Percentiles rank a stretch among this genome's conserved stretches.
phyloP scores from a whole-genome alignment of 1,140 invertebrate genomes.

The Belonocnema kinseyi region DNA sequence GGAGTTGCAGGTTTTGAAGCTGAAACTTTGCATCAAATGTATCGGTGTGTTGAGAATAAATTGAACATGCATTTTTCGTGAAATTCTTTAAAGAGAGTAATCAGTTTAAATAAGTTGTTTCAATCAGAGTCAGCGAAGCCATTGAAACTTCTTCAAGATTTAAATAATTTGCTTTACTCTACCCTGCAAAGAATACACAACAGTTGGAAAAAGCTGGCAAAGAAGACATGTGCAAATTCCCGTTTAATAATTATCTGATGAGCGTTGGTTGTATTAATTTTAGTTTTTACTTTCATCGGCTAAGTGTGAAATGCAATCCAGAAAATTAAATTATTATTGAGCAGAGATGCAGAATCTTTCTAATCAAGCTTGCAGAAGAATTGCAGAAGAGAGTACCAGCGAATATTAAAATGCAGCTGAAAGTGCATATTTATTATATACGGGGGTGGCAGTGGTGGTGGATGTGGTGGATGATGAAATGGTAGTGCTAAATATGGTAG shows the following conservation, averaged over 20 bases:
- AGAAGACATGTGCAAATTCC: conserved; percentile 33
- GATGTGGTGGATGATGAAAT: too few relatives aligned
- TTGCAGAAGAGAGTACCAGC: conserved; percentile 43
- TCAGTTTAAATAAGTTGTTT: conserved; percentile 47
- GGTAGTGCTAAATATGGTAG: too few relatives aligned
- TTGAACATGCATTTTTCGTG: not conserved
- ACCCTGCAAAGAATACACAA: too few relatives aligned
- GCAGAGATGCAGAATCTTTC: conserved; percentile 44
- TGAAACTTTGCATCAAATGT: too few relatives aligned
- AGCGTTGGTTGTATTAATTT: too few relatives aligned
- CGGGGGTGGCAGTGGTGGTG: too few relatives aligned
- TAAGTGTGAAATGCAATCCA: conserved; percentile 27
- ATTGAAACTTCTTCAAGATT: conserved; percentile 48
- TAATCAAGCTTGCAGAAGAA: too few relatives aligned
- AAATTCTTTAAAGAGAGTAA: conserved; percentile 35
- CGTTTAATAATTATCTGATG: too few relatives aligned
- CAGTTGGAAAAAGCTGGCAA: conserved; percentile 34
- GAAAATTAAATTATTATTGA: conserved; percentile 36
- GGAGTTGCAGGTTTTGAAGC: too few relatives aligned
- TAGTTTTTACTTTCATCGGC: too few relatives aligned
- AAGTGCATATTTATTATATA: conserved; percentile 42
- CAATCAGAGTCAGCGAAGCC: conserved; percentile 50
- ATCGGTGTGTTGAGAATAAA: too few relatives aligned
- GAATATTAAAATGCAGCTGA: conserved; percentile 38
- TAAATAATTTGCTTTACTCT: too few relatives aligned